Percentiles rank a stretch among this genome's conserved stretches.
Evolutionary conservation across 2,888 invertebrate species (phyloP).

Genomic region (Ferrisia virgata): DNA sequence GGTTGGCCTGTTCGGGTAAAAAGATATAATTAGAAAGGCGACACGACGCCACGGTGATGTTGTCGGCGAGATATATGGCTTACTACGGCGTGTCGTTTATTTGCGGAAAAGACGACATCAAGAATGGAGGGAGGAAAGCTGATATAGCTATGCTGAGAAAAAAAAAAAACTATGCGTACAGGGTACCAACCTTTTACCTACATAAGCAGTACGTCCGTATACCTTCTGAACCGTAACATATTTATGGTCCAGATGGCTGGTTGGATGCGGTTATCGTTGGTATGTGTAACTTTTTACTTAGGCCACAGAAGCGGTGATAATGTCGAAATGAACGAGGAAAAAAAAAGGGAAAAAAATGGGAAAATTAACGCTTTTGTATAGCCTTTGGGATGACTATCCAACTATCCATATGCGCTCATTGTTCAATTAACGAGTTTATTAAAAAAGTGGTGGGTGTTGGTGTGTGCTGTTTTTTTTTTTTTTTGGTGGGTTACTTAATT

Average conservation of each 20-base stretch:
- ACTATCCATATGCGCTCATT: background rate
- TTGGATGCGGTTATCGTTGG: background rate
- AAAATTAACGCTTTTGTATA: background rate
- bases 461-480: too few relatives aligned
- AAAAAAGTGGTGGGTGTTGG: too few relatives aligned
- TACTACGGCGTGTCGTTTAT: background rate
- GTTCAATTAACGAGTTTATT: constrained; percentile 19
- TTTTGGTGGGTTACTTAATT: background rate
- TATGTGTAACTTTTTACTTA: background rate
- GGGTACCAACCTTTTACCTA: background rate
- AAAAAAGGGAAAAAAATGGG: background rate
- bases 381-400: background rate
- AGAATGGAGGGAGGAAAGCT: background rate
- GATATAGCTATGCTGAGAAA: too few relatives aligned
- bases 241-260: background rate
- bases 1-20: too few relatives aligned
- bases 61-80: too few relatives aligned
- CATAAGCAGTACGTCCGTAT: too few relatives aligned
- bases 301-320: background rate
- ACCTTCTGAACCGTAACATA: background rate
- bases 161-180: background rate
- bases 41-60: background rate
- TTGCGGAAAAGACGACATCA: background rate
- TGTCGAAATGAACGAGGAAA: background rate
- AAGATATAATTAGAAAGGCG: background rate